These are phyloP conservation scores for Zelostemma sp. DNA, from an alignment of 1,140 invertebrate genomes.

Conservation along the genomic window DNA sequence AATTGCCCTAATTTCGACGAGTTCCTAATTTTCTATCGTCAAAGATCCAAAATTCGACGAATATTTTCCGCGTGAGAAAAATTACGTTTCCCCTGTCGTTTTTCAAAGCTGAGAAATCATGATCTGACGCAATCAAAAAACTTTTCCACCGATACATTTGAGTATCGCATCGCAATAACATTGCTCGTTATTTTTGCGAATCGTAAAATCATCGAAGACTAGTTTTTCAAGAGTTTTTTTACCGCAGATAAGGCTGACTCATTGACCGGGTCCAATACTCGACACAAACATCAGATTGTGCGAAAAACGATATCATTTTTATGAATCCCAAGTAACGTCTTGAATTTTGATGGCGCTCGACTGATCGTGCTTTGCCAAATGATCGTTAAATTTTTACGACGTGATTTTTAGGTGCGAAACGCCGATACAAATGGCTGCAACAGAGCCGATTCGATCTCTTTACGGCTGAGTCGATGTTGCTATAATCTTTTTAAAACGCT, in stretches of 20 bases:
- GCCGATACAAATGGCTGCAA: constrained; percentile 15
- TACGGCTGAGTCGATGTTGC: constrained; percentile 17
- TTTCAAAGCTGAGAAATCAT: too few species aligned
- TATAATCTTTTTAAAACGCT: constrained; percentile 31
- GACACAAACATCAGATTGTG: constrained; percentile 8
- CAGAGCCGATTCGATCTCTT: constrained; percentile 21
- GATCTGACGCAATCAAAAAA: too few species aligned
- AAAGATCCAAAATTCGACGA: too few species aligned
- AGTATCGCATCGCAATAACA: constrained; percentile 6
- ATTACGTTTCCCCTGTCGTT: too few species aligned
- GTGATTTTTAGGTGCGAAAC: constrained; percentile 18
- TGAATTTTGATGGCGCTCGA: not conserved
- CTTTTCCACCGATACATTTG: too few species aligned
- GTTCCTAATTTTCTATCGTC: too few species aligned
- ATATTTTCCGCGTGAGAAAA: too few species aligned
- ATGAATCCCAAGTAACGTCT: not conserved
- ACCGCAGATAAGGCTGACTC: not conserved
- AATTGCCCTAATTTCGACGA: too few species aligned
- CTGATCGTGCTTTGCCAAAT: not conserved
- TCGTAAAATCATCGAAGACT: constrained; percentile 25
- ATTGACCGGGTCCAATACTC: not conserved
- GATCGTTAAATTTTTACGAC: constrained; percentile 10
- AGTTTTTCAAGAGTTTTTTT: not conserved
- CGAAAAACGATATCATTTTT: constrained; percentile 6
- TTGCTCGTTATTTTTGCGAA: constrained; percentile 24